These are phyloP conservation scores for Aradus depressus DNA, from an alignment of 2,888 invertebrate genomes.

Conservation along the genomic window DNA sequence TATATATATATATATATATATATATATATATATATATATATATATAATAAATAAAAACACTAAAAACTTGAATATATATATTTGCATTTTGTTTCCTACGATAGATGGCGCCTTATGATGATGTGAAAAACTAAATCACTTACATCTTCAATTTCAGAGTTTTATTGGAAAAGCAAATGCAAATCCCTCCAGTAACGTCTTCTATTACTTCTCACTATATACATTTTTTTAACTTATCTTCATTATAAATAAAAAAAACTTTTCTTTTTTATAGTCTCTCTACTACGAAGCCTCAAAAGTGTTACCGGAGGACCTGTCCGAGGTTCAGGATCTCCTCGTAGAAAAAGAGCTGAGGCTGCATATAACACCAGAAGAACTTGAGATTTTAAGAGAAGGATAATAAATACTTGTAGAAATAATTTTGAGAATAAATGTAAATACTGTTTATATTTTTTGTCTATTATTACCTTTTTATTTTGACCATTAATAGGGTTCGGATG, in stretches of 20 bases:
- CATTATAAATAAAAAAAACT: constrained; percentile 13
- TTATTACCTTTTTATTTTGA: background rate
- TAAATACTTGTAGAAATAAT: too few relatives aligned
- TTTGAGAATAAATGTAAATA: too few relatives aligned
- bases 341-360: constrained; percentile 64
- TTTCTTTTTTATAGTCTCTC: constrained; percentile 39
- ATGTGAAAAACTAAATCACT: too few relatives aligned
- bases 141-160: too few relatives aligned
- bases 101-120: too few relatives aligned
- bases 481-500: background rate
- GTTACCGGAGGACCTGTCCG: constrained; percentile 50
- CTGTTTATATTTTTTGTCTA: background rate
- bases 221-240: background rate
- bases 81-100: too few relatives aligned
- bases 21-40: too few relatives aligned
- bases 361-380: constrained; percentile 63
- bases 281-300: constrained; percentile 55
- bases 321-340: constrained; percentile 61
- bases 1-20: too few relatives aligned
- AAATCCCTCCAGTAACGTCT: background rate
- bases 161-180: too few relatives aligned
- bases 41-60: too few relatives aligned
- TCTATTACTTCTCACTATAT: background rate
- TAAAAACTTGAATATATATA: too few relatives aligned
- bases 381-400: constrained; percentile 43